phyloP scores from a whole-genome alignment of 2,797 vertebrate species.

The Notoglanidium macrostoma region DNA sequence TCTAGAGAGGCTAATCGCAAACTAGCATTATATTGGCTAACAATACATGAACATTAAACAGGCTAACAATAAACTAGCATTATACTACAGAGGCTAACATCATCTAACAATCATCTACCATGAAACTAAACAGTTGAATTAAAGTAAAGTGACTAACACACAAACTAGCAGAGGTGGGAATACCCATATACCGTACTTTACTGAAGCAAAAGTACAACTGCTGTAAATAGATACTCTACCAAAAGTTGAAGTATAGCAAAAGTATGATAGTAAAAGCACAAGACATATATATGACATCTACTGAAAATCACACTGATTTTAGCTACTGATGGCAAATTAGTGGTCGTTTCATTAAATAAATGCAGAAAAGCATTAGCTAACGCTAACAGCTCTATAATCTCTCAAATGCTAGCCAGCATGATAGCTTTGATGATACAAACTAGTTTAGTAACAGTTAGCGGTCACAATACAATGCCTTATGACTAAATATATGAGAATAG shows the following conservation, averaged over 20 bases:
- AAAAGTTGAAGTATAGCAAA: background rate
- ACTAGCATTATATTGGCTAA: background rate
- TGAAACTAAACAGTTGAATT: background rate
- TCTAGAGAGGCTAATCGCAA: background rate
- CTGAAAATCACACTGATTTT: background rate
- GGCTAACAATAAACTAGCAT: background rate
- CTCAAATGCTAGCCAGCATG: background rate
- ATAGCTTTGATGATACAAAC: background rate
- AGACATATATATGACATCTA: too few species aligned
- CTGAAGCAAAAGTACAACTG: background rate
- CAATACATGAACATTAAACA: background rate
- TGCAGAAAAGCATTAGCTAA: background rate
- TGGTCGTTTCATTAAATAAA: background rate
- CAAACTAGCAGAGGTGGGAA: background rate
- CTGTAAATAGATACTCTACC: background rate
- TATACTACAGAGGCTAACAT: background rate
- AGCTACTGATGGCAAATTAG: background rate
- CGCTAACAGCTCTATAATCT: background rate
- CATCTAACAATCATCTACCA: background rate
- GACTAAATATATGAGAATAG: background rate
- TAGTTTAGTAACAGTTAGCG: background rate
- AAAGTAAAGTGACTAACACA: background rate
- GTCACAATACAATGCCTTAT: background rate
- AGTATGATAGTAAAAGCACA: too few species aligned
- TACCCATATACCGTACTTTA: background rate